Evolutionary conservation across 2,797 vertebrate species (phyloP).

Genomic region (Champsocephalus gunnari): DNA sequence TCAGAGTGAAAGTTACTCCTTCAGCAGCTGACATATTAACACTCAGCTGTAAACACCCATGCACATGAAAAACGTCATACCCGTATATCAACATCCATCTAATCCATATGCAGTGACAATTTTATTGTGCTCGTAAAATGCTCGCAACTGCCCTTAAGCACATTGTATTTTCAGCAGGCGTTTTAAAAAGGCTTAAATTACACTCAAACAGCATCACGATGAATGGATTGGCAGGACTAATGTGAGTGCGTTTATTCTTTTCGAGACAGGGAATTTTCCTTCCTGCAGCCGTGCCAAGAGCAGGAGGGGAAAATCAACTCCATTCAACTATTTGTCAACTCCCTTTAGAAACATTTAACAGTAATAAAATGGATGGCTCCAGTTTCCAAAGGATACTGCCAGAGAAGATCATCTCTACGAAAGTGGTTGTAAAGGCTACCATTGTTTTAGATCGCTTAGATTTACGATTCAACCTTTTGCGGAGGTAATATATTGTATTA

Average conservation of each 20-base stretch:
- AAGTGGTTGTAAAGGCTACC: conserved; percentile 89
- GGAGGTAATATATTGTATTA: conserved; percentile 57
- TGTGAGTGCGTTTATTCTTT: conserved; percentile 77
- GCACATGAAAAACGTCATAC: conserved; percentile 65
- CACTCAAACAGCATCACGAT: conserved; percentile 90
- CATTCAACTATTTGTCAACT: conserved; percentile 98
- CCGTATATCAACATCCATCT: conserved; percentile 81
- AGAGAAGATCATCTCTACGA: conserved; percentile 88
- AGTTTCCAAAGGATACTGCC: conserved; percentile 94
- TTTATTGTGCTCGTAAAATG: conserved; percentile 94
- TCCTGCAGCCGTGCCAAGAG: conserved; percentile 87
- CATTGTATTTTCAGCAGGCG: conserved; percentile 90
- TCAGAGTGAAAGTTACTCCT: conserved; percentile 51
- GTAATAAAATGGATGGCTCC: conserved; percentile 94
- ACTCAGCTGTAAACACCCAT: conserved; percentile 73
- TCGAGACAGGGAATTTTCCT: conserved; percentile 88
- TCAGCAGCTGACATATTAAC: conserved; percentile 69
- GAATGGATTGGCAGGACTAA: conserved; percentile 89
- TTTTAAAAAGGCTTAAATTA: conserved; percentile 92
- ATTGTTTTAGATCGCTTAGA: conserved; percentile 88
- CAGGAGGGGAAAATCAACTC: conserved; percentile 88
- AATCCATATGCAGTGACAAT: conserved; percentile 91
- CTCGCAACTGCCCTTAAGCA: conserved; percentile 90
- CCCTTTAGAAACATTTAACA: conserved; percentile 98
- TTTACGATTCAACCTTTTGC: conserved; percentile 79